These are phyloP conservation scores for Sebastes oblongus DNA, from an alignment of 2,797 vertebrate genomes.

Conservation along the genomic window DNA sequence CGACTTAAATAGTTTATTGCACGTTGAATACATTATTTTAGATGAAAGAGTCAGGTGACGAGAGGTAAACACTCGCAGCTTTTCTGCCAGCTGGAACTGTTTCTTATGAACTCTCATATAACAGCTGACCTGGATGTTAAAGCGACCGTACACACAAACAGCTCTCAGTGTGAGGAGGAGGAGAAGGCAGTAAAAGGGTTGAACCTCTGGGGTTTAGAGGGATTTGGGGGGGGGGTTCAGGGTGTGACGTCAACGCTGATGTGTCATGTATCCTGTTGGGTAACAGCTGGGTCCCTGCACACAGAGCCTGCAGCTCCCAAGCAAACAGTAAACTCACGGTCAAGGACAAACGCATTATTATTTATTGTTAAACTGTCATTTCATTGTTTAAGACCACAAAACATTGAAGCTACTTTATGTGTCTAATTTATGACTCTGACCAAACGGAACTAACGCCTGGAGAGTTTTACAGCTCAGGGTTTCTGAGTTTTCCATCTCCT, in stretches of 20 bases:
- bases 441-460: background rate
- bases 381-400: background rate
- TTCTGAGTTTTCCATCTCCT: background rate
- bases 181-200: background rate
- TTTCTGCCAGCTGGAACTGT: background rate
- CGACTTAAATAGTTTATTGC: too few species aligned
- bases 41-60: background rate
- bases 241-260: background rate
- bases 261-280: background rate
- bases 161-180: background rate
- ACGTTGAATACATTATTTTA: too few species aligned
- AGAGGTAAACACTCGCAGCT: background rate
- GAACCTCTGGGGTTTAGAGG: background rate
- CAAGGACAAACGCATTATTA: background rate
- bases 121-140: constrained; percentile 4
- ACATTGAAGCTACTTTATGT: background rate
- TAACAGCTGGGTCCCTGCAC: background rate
- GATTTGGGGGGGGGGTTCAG: background rate
- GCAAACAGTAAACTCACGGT: background rate
- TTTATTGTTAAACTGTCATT: background rate
- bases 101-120: background rate
- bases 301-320: background rate
- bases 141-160: background rate
- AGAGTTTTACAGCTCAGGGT: background rate
- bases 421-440: background rate